These are phyloP conservation scores for Heliconius nattereri DNA, from an alignment of 1,140 invertebrate genomes.

Conservation along the genomic window DNA sequence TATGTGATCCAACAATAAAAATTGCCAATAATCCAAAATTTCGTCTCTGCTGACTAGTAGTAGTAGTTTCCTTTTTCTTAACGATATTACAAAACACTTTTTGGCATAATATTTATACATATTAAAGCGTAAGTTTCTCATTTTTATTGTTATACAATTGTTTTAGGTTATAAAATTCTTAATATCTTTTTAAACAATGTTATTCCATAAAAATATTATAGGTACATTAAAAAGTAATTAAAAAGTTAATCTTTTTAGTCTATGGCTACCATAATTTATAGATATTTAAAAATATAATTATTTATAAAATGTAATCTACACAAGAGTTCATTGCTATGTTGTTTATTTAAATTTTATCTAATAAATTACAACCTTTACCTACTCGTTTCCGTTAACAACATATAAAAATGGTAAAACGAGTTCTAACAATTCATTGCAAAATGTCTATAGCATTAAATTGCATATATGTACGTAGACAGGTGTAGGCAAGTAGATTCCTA, in stretches of 20 bases:
- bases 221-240: background rate
- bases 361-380: background rate
- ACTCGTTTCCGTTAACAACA: conserved; percentile 28
- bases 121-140: too few species aligned
- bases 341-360: conserved; percentile 1
- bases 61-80: too few species aligned
- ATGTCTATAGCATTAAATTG: conserved; percentile 33
- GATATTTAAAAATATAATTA: background rate
- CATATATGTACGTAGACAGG: conserved; percentile 37
- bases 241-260: background rate
- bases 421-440: conserved; percentile 43
- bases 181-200: too few species aligned
- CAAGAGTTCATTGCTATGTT: background rate
- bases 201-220: too few species aligned
- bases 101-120: too few species aligned
- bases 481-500: conserved; percentile 33
- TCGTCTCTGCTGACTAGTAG: too few species aligned
- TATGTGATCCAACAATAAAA: too few species aligned
- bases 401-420: conserved; percentile 30
- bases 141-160: too few species aligned
- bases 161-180: too few species aligned
- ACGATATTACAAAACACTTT: too few species aligned
- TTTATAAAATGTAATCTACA: background rate
- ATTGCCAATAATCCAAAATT: too few species aligned
- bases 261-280: background rate